These are phyloP conservation scores for Picathartes gymnocephalus DNA, from an alignment of 2,113 vertebrate species.

Conservation along the genomic window DNA sequence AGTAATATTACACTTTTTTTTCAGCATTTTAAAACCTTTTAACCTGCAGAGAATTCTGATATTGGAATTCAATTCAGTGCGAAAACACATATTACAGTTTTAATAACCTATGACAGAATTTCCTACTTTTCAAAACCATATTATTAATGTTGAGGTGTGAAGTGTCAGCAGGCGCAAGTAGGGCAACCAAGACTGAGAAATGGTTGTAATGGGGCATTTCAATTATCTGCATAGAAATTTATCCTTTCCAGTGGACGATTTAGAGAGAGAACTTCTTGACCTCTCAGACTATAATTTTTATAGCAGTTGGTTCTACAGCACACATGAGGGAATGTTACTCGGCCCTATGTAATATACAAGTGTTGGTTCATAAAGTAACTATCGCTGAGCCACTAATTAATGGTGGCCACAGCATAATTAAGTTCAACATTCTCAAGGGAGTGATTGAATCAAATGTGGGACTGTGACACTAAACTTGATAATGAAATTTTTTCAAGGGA, in stretches of 20 bases:
- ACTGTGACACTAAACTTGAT: slow-evolving; percentile 59
- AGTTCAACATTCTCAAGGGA: slow-evolving; percentile 50
- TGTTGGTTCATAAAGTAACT: slow-evolving; percentile 45
- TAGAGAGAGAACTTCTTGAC: slow-evolving; percentile 27
- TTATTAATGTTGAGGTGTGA: slow-evolving; percentile 4
- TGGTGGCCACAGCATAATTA: slow-evolving; percentile 45
- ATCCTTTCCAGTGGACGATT: neutral
- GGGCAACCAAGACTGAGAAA: neutral
- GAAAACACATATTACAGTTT: neutral
- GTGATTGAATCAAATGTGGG: slow-evolving; percentile 30
- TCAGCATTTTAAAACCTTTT: neutral
- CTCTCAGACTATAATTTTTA: slow-evolving; percentile 31
- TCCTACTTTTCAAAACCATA: neutral
- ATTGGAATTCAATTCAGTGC: neutral
- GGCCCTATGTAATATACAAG: neutral
- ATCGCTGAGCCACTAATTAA: slow-evolving; percentile 26
- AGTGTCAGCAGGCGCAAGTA: neutral
- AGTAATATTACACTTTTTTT: neutral
- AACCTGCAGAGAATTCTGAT: neutral
- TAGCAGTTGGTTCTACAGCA: slow-evolving; percentile 26
- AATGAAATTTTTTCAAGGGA: slow-evolving; percentile 37
- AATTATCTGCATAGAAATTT: slow-evolving; percentile 28
- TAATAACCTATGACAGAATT: slow-evolving; percentile 33
- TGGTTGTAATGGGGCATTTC: neutral
- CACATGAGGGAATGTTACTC: slow-evolving; percentile 24